Evolutionary conservation across 2,113 vertebrate species (phyloP), one percentile per base, ranked within the genome.

Genomic region (Bos javanicus): DNA sequence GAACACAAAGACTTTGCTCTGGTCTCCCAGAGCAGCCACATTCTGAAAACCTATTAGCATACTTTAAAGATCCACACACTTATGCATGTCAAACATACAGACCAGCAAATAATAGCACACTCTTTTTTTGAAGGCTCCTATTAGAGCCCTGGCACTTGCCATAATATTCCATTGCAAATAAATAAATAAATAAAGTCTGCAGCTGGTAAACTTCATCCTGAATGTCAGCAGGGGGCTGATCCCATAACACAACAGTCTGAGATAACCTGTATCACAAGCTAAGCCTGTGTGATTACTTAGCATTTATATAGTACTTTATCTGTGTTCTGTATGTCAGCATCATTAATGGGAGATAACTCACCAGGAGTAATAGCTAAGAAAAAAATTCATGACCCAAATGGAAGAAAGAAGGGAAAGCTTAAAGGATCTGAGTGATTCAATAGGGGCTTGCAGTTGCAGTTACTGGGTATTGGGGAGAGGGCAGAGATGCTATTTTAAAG

Each of bases 301-400:
- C 97, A 97, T 96, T 97, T 98, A 98, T 95, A 98, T 95, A 96
- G 96, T 74, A 92, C 97, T 96, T 98, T 98, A 97, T 98, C 98
- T 98, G 95, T 86, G 76, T 96, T 83, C 93, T 93, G 78, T 94
- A 89, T 93, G 97, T 98, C 97, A 98, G 90, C 85, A 91, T 97
- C 97, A 80, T 97, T 98, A 98, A 97, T 96, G 90, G 97, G 95
- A 97, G 88, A 98, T 98, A 98, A 98, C 95, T 98, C 98, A 98
- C 76, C 43, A 82, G 95, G 92, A 98, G 92, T 98, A 97, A 97
- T 28, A 95, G 95, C 90, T n/a, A 5, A 96, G 95, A 94, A 96
- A 96, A 93, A 96, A 97, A 81, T 59, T 95, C 95, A 94, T 82
- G 87, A 86, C 88, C 84, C 48, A 96, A 97, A 96, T 60, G 82